Percentiles rank a stretch among this genome's conserved stretches.
Evolutionary conservation across 2,888 invertebrate species (phyloP).

Genomic region (Pammene fasciana): DNA sequence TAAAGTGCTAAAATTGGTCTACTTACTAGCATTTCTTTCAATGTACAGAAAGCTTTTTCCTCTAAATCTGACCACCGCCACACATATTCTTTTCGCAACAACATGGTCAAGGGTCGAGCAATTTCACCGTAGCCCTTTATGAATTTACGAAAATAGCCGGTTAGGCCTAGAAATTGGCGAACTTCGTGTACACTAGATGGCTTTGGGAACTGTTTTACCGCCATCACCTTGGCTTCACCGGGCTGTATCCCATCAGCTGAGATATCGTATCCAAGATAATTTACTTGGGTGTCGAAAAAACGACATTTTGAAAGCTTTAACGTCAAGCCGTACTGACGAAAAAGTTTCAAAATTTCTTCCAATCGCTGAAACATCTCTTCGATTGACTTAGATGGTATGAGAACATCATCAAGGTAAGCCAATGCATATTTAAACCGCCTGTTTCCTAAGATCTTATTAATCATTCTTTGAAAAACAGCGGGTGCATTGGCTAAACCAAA

Average conservation of each 20-base stretch:
- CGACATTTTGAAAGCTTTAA: background rate
- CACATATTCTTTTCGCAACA: background rate
- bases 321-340: background rate
- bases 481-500: slow-evolving; percentile 20
- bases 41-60: background rate
- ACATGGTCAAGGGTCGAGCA: background rate
- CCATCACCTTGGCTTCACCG: background rate
- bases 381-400: background rate
- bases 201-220: background rate
- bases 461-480: slow-evolving; percentile 9
- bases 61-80: background rate
- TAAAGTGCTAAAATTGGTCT: background rate
- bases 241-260: background rate
- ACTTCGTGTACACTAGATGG: slow-evolving; percentile 1
- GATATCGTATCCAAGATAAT: background rate
- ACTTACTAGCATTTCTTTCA: background rate
- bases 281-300: background rate
- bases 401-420: background rate
- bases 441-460: background rate
- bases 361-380: background rate
- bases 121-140: slow-evolving; percentile 19
- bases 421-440: background rate
- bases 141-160: no score
- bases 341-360: background rate
- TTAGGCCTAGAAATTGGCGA: no score